These are phyloP conservation scores for Eupithecia vulgata DNA, from an alignment of 2,888 invertebrate species.

Conservation along the genomic window DNA sequence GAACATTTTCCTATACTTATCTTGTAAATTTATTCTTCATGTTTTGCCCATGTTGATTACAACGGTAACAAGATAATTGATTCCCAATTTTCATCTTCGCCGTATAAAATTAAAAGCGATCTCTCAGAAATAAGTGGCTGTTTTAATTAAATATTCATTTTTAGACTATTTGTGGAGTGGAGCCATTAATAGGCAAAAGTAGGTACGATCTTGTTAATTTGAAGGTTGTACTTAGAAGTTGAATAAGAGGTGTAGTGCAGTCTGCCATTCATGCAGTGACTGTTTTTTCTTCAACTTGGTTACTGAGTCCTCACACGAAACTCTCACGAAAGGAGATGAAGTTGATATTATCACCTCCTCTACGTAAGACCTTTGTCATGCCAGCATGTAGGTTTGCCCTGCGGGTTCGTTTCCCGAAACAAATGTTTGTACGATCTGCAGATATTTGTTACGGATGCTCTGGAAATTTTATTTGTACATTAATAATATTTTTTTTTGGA, in stretches of 20 bases:
- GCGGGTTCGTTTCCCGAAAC: too few relatives aligned
- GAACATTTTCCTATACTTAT: background rate
- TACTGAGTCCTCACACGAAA: too few relatives aligned
- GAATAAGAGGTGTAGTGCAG: background rate
- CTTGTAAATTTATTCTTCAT: background rate
- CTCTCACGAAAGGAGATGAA: too few relatives aligned
- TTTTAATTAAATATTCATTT: slow-evolving; percentile 32
- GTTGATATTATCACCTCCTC: too few relatives aligned
- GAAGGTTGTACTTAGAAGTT: background rate
- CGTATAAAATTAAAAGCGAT: slow-evolving; percentile 5
- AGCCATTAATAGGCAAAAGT: slow-evolving; percentile 17
- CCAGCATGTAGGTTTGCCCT: too few relatives aligned
- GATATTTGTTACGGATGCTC: too few relatives aligned
- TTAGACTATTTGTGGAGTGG: slow-evolving; percentile 29
- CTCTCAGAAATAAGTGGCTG: slow-evolving; percentile 16
- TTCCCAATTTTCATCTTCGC: slow-evolving; percentile 4
- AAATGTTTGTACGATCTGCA: too few relatives aligned
- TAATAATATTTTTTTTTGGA: too few relatives aligned
- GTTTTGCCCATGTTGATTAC: background rate
- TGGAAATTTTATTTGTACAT: too few relatives aligned
- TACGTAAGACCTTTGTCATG: too few relatives aligned
- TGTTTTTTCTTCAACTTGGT: background rate
- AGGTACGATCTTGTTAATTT: background rate
- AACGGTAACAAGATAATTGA: slow-evolving; percentile 14
- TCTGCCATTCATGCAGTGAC: background rate